A percentile compares a stretch with the other conserved stretches of the same genome.
Conservation (phyloP, 2,888 invertebrate species). For the Yponomeuta sedellus region DNA sequence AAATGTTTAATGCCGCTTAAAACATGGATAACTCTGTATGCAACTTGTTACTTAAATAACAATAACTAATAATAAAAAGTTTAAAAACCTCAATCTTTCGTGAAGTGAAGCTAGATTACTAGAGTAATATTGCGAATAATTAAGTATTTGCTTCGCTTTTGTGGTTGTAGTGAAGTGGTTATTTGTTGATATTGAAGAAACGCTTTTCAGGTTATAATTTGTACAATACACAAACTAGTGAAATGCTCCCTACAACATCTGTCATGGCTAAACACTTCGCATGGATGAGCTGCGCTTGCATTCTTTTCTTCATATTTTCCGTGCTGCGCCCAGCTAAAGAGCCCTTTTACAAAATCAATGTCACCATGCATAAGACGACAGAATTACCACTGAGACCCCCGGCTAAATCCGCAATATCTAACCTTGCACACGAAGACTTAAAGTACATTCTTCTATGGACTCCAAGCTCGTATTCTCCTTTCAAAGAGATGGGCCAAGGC, state of each 20-base stretch:
- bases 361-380: neutral
- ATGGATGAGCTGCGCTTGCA: neutral
- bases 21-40: too few relatives aligned
- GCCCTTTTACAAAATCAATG: neutral
- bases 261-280: neutral
- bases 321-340: neutral
- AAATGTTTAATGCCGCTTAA: too few relatives aligned
- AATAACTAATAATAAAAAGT: too few relatives aligned
- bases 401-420: neutral
- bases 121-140: too few relatives aligned
- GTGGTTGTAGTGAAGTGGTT: too few relatives aligned
- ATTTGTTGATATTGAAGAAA: too few relatives aligned
- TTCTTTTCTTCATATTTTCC: neutral
- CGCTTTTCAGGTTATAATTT: too few relatives aligned
- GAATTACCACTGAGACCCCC: neutral
- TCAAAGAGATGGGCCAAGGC: constrained; percentile 21
- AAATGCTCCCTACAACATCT: neutral
- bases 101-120: too few relatives aligned
- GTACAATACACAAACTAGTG: neutral
- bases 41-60: too few relatives aligned
- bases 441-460: constrained; percentile 10
- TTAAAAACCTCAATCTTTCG: too few relatives aligned
- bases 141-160: too few relatives aligned
- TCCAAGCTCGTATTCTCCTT: constrained; percentile 13
- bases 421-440: constrained; percentile 1